phyloP scores from a whole-genome alignment of 2,113 vertebrate species.

The Elephantulus edwardii region DNA sequence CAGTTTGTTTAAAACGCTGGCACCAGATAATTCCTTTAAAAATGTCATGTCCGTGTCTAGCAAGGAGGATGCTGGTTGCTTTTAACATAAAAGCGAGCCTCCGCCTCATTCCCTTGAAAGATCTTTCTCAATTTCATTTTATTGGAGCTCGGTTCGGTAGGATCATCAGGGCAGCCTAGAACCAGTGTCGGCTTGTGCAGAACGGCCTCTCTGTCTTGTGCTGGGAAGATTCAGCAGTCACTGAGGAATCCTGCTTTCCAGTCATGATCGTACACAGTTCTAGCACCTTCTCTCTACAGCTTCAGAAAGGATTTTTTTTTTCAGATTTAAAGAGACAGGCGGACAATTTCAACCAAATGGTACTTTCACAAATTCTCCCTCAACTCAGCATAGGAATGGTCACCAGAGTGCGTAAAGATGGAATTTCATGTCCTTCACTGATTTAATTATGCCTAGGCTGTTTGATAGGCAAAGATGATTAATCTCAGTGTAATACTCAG shows the following conservation, averaged over 20 bases:
- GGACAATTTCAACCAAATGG: constrained; percentile 75
- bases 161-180: constrained; percentile 78
- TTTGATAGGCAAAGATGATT: constrained; percentile 67
- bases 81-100: constrained; percentile 83
- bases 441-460: constrained; percentile 61
- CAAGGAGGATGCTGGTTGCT: constrained; percentile 80
- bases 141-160: constrained; percentile 79
- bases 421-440: constrained; percentile 71
- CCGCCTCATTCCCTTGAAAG: constrained; percentile 85
- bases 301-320: constrained; percentile 83
- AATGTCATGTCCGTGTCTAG: constrained; percentile 85
- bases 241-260: constrained; percentile 88
- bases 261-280: constrained; percentile 89
- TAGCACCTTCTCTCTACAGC: constrained; percentile 91
- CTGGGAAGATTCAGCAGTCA: constrained; percentile 81
- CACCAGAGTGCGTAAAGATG: constrained; percentile 57
- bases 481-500: constrained; percentile 55
- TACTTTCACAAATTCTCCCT: constrained; percentile 65
- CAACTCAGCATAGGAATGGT: constrained; percentile 66
- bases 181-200: constrained; percentile 78
- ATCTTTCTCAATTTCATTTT: constrained; percentile 68
- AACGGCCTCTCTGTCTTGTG: constrained; percentile 75
- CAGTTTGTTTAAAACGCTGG: constrained; percentile 81
- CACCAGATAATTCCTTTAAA: constrained; percentile 78
- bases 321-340: constrained; percentile 89